Conservation (phyloP, 1,140 invertebrate genomes). For the Drosophila albomicans region DNA sequence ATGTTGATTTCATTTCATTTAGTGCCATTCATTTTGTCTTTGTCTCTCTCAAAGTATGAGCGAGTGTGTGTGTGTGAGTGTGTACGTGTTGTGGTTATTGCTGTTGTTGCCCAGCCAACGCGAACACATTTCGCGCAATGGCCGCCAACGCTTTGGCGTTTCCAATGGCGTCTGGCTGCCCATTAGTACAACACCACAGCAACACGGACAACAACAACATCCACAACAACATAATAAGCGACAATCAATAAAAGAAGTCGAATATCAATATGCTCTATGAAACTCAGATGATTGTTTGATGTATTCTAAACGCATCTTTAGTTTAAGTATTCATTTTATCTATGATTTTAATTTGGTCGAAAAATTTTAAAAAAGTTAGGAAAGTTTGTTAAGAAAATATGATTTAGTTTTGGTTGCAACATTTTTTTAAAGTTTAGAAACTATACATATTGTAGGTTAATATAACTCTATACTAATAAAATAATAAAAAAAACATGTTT, state of each 20-base stretch:
- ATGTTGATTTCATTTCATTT: slow-evolving; percentile 83
- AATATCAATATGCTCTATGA: slow-evolving; percentile 5
- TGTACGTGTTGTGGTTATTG: slow-evolving; percentile 24
- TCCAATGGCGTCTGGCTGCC: slow-evolving; percentile 72
- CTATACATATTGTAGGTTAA: no score
- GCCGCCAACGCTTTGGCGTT: slow-evolving; percentile 62
- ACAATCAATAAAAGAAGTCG: slow-evolving; percentile 10
- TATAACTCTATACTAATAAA: no score
- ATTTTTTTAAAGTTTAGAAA: no score
- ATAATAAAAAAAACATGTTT: no score
- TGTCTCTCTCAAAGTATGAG: slow-evolving; percentile 41
- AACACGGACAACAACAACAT: no score
- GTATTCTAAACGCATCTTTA: no score
- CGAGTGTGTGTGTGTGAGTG: neutral
- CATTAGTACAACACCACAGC: slow-evolving; percentile 56
- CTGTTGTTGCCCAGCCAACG: slow-evolving; percentile 57
- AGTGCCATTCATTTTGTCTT: slow-evolving; percentile 58
- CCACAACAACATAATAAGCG: slow-evolving; percentile 18
- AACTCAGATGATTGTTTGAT: neutral
- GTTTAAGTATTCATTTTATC: no score
- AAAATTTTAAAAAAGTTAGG: no score
- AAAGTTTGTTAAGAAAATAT: no score
- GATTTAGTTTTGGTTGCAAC: no score
- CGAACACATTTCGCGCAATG: slow-evolving; percentile 66
- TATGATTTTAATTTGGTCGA: no score